Base-by-base conservation (phyloP, 1,140 invertebrate genomes). In the Platyura marginata region DNA sequence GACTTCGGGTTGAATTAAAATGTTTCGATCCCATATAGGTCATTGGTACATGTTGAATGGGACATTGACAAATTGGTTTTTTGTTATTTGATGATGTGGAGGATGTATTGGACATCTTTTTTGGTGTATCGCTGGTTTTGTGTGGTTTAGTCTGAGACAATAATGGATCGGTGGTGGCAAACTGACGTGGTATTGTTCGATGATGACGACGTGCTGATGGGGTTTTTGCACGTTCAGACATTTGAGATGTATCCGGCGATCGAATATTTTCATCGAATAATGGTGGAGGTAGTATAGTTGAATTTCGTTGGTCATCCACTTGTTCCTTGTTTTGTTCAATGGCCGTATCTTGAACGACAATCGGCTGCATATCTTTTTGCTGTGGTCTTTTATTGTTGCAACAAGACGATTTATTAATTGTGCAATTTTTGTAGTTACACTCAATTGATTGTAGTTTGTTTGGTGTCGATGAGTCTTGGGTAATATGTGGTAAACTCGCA, bases 31-130 rank as follows among this genome's bases (percentile, higher is more conserved):
- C 56, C 56, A 61, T 61, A 41, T 61, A 61, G 34, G 56, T 57
- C 59, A 61, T 61, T n/a, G 59, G 59, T 19, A 61, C 59, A 43
- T 61, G 59, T 41, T 61, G 59, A 32, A 61, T 53, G 15, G 59
- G 59, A 41, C 59, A 61, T 41, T 61, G 59, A 46, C 59, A 61
- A 46, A 57, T 57, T 11, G 58, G 53, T 32, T 61, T 61, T 46
- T 61, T 61, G 9, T 39, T 42, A 5, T 13, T 13, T 20, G 29
- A 25, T 18, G 13, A 9, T 39, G 10, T 16, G 5, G 13, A 15
- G 15, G 33, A 38, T n/a, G 8, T 19, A 34, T 22, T 21, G 3
- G 44, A 3, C 4, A 29, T 11, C 42, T n/a, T 38, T 38, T 38
- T 38, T 5, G 34, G 8, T n/a, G 15, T 36, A n/a, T 38, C 36